A percentile compares a stretch with the other conserved stretches of the same genome.
Evolutionary conservation across 2,888 invertebrate species (phyloP).

Genomic region (Strigamia maritima): DNA sequence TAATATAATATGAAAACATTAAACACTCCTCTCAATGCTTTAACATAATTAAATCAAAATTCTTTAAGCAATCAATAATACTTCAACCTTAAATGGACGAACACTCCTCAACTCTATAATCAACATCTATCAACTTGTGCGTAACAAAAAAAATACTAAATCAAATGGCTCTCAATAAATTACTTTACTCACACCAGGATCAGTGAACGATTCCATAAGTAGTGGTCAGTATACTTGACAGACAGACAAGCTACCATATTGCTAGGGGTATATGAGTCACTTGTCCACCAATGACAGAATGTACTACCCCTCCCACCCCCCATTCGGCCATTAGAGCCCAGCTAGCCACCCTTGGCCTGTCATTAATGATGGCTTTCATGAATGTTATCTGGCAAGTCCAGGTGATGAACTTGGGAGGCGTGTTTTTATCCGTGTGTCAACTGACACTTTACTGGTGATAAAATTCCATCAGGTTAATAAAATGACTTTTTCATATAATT

Average conservation of each 20-base stretch:
- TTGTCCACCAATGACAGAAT: slow-evolving; percentile 28
- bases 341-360: slow-evolving; percentile 26
- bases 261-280: slow-evolving; percentile 6
- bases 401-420: slow-evolving; percentile 31
- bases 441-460: neutral
- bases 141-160: neutral
- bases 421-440: neutral
- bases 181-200: neutral
- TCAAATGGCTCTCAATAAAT: neutral
- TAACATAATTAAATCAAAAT: neutral
- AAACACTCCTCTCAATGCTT: neutral
- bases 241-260: slow-evolving; percentile 30
- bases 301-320: neutral
- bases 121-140: neutral
- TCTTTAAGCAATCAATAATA: no score
- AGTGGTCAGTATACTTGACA: neutral
- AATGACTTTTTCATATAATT: neutral
- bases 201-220: neutral
- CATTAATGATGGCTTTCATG: slow-evolving; percentile 31
- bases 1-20: no score
- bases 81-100: neutral
- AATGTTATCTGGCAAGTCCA: slow-evolving; percentile 25
- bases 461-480: slow-evolving; percentile 22
- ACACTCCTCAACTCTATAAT: neutral
- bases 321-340: slow-evolving; percentile 15